Evolutionary conservation across 2,113 vertebrate genomes (phyloP).

Genomic region (Tachysurus fulvidraco): DNA sequence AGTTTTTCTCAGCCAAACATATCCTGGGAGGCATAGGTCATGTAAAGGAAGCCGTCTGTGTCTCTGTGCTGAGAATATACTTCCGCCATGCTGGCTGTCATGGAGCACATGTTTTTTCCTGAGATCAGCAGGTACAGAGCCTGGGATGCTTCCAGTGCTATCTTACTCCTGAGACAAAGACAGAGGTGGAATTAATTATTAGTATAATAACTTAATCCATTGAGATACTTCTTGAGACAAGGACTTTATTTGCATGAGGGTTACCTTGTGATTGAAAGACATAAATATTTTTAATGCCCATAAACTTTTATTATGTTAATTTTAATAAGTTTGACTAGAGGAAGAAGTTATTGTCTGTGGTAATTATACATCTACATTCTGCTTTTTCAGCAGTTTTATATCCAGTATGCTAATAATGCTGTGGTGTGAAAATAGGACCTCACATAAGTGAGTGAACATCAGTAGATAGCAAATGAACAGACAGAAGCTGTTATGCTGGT

Average conservation of each 20-base stretch:
- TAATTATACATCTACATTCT: neutral
- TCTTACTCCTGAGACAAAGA: slow-evolving; percentile 70
- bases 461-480: neutral
- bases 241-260: neutral
- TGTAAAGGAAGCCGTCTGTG: slow-evolving; percentile 80
- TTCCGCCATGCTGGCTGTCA: slow-evolving; percentile 79
- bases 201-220: neutral
- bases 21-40: slow-evolving; percentile 82
- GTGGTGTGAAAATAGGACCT: neutral
- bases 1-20: slow-evolving; percentile 71
- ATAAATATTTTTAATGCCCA: neutral
- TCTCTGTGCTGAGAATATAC: slow-evolving; percentile 75
- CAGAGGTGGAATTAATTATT: neutral
- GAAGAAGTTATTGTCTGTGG: neutral
- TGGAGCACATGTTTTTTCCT: slow-evolving; percentile 74
- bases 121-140: slow-evolving; percentile 77
- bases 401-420: neutral
- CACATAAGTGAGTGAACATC: neutral
- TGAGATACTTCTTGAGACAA: neutral
- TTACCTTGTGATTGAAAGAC: neutral
- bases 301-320: neutral
- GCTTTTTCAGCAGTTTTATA: neutral
- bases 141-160: slow-evolving; percentile 72
- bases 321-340: neutral
- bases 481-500: neutral